These are phyloP conservation scores for Coleophora flavipennella DNA, from an alignment of 2,888 invertebrate species.

Conservation along the genomic window DNA sequence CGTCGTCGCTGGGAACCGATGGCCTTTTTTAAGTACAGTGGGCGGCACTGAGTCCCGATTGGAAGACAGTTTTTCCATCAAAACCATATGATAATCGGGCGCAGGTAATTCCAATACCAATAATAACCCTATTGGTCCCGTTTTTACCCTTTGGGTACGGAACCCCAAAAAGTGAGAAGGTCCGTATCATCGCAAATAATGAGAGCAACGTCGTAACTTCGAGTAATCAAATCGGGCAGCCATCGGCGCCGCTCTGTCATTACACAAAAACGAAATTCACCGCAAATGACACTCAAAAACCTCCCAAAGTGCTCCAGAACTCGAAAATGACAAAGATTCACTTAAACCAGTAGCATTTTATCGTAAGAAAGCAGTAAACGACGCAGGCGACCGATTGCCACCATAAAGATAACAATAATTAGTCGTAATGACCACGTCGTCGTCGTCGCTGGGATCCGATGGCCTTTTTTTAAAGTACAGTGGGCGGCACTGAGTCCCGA, in stretches of 20 bases:
- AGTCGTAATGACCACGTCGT: slow-evolving; percentile 53
- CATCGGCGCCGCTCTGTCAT: slow-evolving; percentile 49
- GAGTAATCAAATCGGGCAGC: slow-evolving; percentile 33
- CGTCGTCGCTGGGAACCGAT: slow-evolving; percentile 39
- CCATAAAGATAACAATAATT: slow-evolving; percentile 71
- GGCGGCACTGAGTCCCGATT: slow-evolving; percentile 55
- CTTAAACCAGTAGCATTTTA: slow-evolving; percentile 51
- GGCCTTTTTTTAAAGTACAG: slow-evolving; percentile 50
- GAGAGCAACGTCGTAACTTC: slow-evolving; percentile 39
- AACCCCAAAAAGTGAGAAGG: slow-evolving; percentile 46
- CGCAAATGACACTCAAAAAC: slow-evolving; percentile 28
- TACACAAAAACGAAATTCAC: slow-evolving; percentile 40
- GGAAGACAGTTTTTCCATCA: slow-evolving; percentile 68
- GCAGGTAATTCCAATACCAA: slow-evolving; percentile 71
- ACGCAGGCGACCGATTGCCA: slow-evolving; percentile 60
- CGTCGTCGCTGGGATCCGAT: slow-evolving; percentile 41
- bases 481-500: slow-evolving; percentile 55
- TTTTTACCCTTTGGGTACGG: no score
- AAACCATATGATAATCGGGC: slow-evolving; percentile 68
- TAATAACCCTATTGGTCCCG: no score
- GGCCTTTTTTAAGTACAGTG: slow-evolving; percentile 52
- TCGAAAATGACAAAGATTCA: slow-evolving; percentile 50
- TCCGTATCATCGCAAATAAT: slow-evolving; percentile 66
- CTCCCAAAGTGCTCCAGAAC: slow-evolving; percentile 28
- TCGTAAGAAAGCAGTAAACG: slow-evolving; percentile 43